Conservation (phyloP, 2,113 vertebrate genomes). For the human (Homo sapiens) region GRCh38 chr1:30101501-30102000, state of each 20-base stretch:
- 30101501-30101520: neutral
- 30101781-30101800: neutral
- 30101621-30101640: neutral
- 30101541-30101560: neutral
- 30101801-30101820: no score
- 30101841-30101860: neutral
- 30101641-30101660: neutral
- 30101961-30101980: neutral
- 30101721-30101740: fast-evolving
- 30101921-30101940: neutral
- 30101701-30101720: neutral
- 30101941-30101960: neutral
- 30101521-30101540: neutral
- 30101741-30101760: neutral
- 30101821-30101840: neutral
- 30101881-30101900: neutral
- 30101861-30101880: neutral
- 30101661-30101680: neutral
- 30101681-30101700: neutral
- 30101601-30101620: neutral
- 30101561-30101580: neutral
- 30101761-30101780: neutral
- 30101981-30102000: neutral
- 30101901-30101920: neutral
- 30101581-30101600: neutral